Conservation (phyloP, 2,797 vertebrate species). For the Myotis daubentonii region DNA sequence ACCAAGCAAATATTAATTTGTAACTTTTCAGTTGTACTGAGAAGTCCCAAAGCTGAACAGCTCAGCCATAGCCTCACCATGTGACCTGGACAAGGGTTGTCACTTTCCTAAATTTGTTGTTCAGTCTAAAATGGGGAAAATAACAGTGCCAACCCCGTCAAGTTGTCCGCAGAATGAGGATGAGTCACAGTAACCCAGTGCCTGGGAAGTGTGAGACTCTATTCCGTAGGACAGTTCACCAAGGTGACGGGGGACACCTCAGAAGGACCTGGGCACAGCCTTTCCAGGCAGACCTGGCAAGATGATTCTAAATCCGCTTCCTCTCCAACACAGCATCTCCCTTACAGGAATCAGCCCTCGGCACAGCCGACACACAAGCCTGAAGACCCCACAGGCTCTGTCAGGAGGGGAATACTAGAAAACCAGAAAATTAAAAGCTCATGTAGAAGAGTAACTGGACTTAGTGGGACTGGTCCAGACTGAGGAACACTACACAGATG, state of each 20-base stretch:
- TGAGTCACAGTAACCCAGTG: neutral
- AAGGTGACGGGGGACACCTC: neutral
- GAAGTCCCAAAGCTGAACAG: neutral
- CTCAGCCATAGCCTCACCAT: neutral
- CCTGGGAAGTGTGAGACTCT: neutral
- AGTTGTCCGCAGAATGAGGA: neutral
- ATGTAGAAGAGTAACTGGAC: neutral
- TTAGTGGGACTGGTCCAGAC: neutral
- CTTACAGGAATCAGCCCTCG: neutral
- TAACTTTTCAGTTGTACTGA: neutral
- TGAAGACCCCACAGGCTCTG: neutral
- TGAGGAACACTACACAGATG: neutral
- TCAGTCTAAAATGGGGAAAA: neutral
- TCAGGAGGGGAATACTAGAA: neutral
- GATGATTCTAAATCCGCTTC: neutral
- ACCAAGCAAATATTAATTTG: constrained; percentile 14
- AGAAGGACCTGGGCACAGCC: neutral
- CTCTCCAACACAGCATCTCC: neutral
- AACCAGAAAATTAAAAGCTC: neutral
- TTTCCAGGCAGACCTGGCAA: neutral
- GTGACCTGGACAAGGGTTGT: neutral
- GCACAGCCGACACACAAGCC: neutral
- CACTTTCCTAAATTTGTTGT: neutral
- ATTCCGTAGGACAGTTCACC: neutral
- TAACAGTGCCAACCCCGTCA: neutral